These are phyloP conservation scores for Polydesmus complanatus DNA, from an alignment of 2,888 invertebrate genomes.

Conservation along the genomic window DNA sequence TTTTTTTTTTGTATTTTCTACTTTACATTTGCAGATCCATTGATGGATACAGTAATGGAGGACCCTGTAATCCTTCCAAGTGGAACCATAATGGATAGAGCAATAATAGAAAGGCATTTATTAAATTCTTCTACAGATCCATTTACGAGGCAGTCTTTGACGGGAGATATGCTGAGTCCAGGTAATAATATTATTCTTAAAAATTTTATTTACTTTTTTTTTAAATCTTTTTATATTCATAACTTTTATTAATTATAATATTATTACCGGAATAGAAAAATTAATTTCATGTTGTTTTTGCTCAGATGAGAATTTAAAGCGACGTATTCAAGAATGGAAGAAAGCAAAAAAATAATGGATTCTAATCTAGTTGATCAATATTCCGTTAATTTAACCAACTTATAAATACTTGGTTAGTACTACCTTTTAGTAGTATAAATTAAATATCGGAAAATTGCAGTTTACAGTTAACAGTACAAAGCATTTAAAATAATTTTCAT, in stretches of 20 bases:
- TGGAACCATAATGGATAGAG: slow-evolving; percentile 82
- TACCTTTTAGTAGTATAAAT: too few relatives aligned
- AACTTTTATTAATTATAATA: slow-evolving; percentile 8
- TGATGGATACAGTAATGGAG: slow-evolving; percentile 94
- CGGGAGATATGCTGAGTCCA: slow-evolving; percentile 82
- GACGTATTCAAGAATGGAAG: slow-evolving; percentile 74
- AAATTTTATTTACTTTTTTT: background rate
- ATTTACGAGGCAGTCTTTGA: slow-evolving; percentile 88
- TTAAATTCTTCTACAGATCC: slow-evolving; percentile 95
- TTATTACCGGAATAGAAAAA: background rate
- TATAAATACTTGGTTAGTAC: too few relatives aligned
- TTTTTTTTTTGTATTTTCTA: slow-evolving; percentile 1
- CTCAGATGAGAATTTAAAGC: slow-evolving; percentile 67
- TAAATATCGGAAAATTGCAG: too few relatives aligned
- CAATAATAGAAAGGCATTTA: slow-evolving; percentile 82
- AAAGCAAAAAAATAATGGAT: slow-evolving; percentile 2
- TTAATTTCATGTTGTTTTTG: slow-evolving; percentile 22
- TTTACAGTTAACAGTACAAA: too few relatives aligned
- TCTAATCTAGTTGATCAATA: too few relatives aligned
- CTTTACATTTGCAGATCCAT: slow-evolving; percentile 49
- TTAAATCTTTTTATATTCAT: slow-evolving; percentile 14
- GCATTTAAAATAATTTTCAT: too few relatives aligned
- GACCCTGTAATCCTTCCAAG: slow-evolving; percentile 80
- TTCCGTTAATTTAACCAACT: too few relatives aligned
- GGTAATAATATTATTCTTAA: slow-evolving; percentile 39